phyloP scores from a whole-genome alignment of 2,888 invertebrate species.

The Scaptodrosophila latifasciaeformis region DNA sequence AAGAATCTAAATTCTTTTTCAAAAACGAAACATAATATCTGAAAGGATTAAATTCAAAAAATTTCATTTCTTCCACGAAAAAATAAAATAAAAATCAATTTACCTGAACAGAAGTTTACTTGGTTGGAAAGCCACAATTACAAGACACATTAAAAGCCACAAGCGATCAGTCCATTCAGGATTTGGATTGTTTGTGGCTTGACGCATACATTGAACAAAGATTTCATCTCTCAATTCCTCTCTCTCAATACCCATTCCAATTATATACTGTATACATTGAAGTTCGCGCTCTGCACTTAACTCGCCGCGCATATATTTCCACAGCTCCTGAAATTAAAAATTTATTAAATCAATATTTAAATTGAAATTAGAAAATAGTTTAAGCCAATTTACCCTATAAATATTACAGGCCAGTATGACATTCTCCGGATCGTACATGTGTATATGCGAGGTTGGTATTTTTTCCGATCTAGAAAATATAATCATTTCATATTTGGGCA shows the following conservation, averaged over 20 bases:
- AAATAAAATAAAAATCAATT: slow-evolving; percentile 3
- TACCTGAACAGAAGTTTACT: slow-evolving; percentile 73
- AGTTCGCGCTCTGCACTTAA: slow-evolving; percentile 88
- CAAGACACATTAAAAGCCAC: slow-evolving; percentile 91
- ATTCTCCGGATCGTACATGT: slow-evolving; percentile 96
- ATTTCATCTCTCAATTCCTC: slow-evolving; percentile 95
- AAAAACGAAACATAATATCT: slow-evolving; percentile 86
- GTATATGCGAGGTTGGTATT: slow-evolving; percentile 94
- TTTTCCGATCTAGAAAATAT: slow-evolving; percentile 90
- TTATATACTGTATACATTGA: slow-evolving; percentile 87
- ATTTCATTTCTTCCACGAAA: neutral
- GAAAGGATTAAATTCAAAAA: slow-evolving; percentile 51
- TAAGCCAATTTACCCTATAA: slow-evolving; percentile 83
- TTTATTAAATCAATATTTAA: neutral
- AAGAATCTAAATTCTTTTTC: slow-evolving; percentile 80
- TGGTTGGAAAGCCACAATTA: slow-evolving; percentile 94
- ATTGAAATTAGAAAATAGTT: neutral
- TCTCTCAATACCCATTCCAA: slow-evolving; percentile 90
- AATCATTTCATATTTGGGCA: slow-evolving; percentile 95
- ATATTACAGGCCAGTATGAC: slow-evolving; percentile 91
- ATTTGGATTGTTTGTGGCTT: slow-evolving; percentile 91
- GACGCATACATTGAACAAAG: slow-evolving; percentile 90
- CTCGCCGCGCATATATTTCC: slow-evolving; percentile 92
- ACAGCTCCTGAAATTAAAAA: slow-evolving; percentile 82
- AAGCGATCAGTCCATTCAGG: slow-evolving; percentile 88